These are phyloP conservation scores for Acromyrmex charruanus DNA, from an alignment of 1,140 invertebrate genomes.

Conservation along the genomic window DNA sequence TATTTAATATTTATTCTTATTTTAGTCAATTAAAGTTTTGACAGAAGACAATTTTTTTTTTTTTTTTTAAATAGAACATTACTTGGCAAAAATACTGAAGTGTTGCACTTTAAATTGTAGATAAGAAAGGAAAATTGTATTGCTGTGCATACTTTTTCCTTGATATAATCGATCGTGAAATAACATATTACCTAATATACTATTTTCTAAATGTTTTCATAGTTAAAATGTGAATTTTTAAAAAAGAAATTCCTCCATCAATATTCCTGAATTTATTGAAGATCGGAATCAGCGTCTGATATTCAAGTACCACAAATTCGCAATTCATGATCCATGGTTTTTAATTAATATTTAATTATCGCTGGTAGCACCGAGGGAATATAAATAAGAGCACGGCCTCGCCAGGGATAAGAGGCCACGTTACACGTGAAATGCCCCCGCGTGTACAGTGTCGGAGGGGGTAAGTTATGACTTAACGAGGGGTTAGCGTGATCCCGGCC, in stretches of 20 bases:
- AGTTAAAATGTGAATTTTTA: no score
- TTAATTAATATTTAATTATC: constrained; percentile 76
- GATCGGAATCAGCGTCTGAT: neutral
- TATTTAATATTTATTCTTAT: neutral
- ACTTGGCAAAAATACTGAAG: neutral
- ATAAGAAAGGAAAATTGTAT: neutral
- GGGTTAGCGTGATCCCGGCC: constrained; percentile 83
- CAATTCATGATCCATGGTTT: constrained; percentile 36
- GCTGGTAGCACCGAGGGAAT: constrained; percentile 46
- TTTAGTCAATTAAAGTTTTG: neutral
- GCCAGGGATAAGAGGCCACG: constrained; percentile 23
- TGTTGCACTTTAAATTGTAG: neutral
- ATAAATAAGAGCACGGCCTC: constrained; percentile 72
- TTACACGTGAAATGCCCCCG: constrained; percentile 49
- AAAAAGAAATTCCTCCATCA: no score
- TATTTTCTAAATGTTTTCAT: neutral
- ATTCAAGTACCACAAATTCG: constrained; percentile 25
- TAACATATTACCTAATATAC: neutral
- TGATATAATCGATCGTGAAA: neutral
- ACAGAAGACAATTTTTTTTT: neutral
- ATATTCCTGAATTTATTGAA: constrained; percentile 1
- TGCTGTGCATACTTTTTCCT: neutral
- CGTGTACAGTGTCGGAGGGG: constrained; percentile 72
- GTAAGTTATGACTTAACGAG: constrained; percentile 87
- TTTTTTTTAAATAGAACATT: neutral